phyloP scores from a whole-genome alignment of 2,888 invertebrate genomes.

The Acanthococcus lagerstroemiae region DNA sequence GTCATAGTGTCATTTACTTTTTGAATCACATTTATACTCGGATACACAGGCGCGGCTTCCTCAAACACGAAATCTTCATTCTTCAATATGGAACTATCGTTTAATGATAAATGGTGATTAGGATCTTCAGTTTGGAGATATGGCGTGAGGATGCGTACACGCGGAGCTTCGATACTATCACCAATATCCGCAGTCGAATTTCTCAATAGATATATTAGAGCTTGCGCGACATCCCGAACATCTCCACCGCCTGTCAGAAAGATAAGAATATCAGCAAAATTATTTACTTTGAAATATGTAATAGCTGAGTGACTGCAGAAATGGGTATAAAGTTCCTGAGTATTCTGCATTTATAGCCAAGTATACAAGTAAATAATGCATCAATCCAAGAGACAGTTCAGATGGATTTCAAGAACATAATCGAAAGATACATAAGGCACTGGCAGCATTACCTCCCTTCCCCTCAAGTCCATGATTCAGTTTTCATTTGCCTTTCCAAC shows the following conservation, averaged over 20 bases:
- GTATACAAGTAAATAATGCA: too few species aligned
- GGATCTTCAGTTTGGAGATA: slow-evolving; percentile 31
- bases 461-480: too few species aligned
- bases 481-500: too few species aligned
- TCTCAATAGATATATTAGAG: slow-evolving; percentile 45
- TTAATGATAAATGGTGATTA: slow-evolving; percentile 4
- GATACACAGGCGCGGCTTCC: slow-evolving; percentile 44
- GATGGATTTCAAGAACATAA: too few species aligned
- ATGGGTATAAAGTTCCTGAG: too few species aligned
- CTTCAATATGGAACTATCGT: slow-evolving; percentile 33
- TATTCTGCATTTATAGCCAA: too few species aligned
- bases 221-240: slow-evolving; percentile 45
- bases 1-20: slow-evolving; percentile 53
- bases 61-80: slow-evolving; percentile 37
- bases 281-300: too few species aligned
- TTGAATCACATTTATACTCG: slow-evolving; percentile 57
- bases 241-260: slow-evolving; percentile 46
- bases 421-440: too few species aligned
- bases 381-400: too few species aligned
- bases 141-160: slow-evolving; percentile 40
- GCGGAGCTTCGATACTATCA: slow-evolving; percentile 46
- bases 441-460: too few species aligned
- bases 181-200: slow-evolving; percentile 42
- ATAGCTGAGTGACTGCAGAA: too few species aligned
- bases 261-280: too few species aligned